Conservation (phyloP, 2,888 invertebrate genomes). For the Crematogaster levior region DNA sequence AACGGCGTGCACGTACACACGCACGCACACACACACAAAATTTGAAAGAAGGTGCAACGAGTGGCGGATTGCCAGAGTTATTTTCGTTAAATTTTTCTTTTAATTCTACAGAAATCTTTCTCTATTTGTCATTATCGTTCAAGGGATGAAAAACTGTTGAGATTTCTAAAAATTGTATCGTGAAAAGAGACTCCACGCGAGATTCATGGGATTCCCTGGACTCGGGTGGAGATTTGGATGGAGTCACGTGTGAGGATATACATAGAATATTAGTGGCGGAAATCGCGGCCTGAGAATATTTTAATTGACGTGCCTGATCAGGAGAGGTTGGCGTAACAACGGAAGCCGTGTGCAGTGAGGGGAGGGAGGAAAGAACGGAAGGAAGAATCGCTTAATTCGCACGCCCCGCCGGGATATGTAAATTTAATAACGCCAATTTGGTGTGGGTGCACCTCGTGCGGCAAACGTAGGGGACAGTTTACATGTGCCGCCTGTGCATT, state of each 20-base stretch:
- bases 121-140: neutral
- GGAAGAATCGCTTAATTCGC: constrained; percentile 76
- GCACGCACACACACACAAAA: constrained; percentile 57
- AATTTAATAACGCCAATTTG: constrained; percentile 80
- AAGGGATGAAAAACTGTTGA: neutral
- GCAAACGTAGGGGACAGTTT: constrained; percentile 68
- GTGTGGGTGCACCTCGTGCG: constrained; percentile 69
- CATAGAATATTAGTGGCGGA: neutral
- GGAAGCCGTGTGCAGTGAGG: neutral
- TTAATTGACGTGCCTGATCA: constrained; percentile 56
- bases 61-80: constrained; percentile 68
- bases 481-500: constrained; percentile 79
- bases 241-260: neutral
- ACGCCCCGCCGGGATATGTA: constrained; percentile 75
- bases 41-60: constrained; percentile 55
- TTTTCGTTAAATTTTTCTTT: constrained; percentile 50
- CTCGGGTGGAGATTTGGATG: neutral
- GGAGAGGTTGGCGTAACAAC: constrained; percentile 21
- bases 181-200: neutral
- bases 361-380: constrained; percentile 60
- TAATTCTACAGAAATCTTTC: neutral
- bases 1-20: constrained; percentile 62
- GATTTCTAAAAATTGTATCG: neutral
- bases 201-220: neutral
- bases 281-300: constrained; percentile 58